A percentile compares a stretch with the other conserved stretches of the same genome.
Evolutionary conservation across 2,113 vertebrate genomes (phyloP).

Genomic region (Thinocorus orbignyianus): DNA sequence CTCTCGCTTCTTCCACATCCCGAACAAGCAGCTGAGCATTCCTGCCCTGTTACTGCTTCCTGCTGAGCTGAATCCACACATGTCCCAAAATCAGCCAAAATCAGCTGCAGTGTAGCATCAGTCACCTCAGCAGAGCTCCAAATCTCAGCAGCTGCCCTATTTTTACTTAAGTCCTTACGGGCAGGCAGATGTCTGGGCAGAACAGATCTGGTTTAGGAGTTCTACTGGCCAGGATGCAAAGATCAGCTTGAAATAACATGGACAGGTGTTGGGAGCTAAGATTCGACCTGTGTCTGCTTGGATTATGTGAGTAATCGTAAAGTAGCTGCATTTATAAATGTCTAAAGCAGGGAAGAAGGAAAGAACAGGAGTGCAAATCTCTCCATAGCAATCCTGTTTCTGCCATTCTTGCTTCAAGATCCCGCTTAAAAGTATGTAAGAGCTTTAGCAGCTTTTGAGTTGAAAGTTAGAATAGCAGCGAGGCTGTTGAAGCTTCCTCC

Average conservation of each 20-base stretch:
- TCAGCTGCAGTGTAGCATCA: neutral
- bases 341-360: neutral
- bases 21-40: neutral
- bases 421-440: neutral
- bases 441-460: neutral
- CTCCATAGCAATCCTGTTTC: neutral
- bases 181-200: neutral
- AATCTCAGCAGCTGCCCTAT: neutral
- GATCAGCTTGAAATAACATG: neutral
- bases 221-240: neutral
- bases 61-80: rapidly evolving
- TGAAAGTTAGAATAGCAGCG: neutral
- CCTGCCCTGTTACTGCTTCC: neutral
- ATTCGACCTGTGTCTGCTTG: neutral
- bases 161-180: neutral
- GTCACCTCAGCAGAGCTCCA: neutral
- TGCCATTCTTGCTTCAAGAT: neutral
- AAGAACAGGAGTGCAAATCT: neutral
- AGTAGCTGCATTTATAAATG: neutral
- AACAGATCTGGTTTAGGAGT: neutral
- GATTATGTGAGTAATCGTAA: neutral
- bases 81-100: neutral
- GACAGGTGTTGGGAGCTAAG: neutral
- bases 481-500: neutral
- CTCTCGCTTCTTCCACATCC: neutral